Conservation (phyloP, 2,113 vertebrate species). For the Callocephalon fimbriatum region DNA sequence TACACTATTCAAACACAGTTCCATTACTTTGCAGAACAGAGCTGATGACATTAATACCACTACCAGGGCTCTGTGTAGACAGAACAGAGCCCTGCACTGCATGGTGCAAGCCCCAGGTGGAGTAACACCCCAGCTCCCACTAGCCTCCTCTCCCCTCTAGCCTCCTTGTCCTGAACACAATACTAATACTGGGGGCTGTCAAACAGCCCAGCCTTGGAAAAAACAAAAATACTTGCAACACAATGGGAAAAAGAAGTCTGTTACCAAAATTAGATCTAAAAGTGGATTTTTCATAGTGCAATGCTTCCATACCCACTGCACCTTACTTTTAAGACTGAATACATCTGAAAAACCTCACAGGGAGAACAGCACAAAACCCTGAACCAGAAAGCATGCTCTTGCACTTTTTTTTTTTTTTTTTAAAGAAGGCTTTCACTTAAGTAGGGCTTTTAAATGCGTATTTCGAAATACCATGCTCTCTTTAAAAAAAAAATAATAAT, state of each 20-base stretch:
- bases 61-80: background rate
- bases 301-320: background rate
- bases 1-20: conserved; percentile 8
- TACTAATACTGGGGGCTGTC: background rate
- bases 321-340: background rate
- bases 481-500: background rate
- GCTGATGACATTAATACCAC: background rate
- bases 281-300: background rate
- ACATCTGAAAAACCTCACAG: background rate
- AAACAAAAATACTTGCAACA: background rate
- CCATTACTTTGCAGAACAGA: background rate
- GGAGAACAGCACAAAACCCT: background rate
- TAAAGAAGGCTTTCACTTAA: background rate
- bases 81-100: background rate
- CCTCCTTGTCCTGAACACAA: background rate
- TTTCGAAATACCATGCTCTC: background rate
- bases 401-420: background rate
- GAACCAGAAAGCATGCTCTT: background rate
- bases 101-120: background rate
- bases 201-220: background rate
- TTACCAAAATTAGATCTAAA: background rate
- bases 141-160: background rate
- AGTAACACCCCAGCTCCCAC: background rate
- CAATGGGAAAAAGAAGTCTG: background rate
- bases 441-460: background rate